Evolutionary conservation across 2,888 invertebrate species (phyloP).

Genomic region (Melitaea athalia): DNA sequence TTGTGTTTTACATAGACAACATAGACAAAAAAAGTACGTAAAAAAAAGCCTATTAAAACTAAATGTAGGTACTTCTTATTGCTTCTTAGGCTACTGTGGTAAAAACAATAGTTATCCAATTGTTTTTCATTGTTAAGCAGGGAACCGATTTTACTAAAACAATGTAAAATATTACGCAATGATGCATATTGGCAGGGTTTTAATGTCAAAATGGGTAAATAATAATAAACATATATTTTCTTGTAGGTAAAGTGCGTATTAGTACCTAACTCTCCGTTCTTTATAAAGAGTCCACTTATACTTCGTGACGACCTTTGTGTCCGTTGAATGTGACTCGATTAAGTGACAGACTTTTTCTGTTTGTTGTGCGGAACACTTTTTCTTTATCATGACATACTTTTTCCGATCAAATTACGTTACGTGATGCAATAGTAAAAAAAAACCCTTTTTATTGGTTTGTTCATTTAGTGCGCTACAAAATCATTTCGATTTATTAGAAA

Average conservation of each 20-base stretch:
- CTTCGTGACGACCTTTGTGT: conserved; percentile 12
- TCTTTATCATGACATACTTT: conserved; percentile 65
- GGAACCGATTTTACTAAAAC: no score
- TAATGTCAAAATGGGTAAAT: no score
- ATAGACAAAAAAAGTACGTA: no score
- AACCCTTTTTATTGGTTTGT: conserved; percentile 40
- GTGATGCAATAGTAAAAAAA: conserved; percentile 59
- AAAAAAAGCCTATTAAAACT: no score
- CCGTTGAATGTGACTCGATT: conserved; percentile 25
- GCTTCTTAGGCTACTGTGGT: no score
- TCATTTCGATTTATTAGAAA: conserved; percentile 25
- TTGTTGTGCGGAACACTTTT: conserved; percentile 51
- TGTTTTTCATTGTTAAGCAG: no score
- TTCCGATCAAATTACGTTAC: conserved; percentile 65
- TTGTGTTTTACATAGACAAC: no score
- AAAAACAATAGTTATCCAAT: no score
- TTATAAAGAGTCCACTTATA: conserved; percentile 9
- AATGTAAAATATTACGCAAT: no score
- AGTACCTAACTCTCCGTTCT: not conserved
- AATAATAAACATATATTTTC: no score
- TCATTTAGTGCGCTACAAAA: conserved; percentile 22
- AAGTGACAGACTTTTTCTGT: conserved; percentile 34
- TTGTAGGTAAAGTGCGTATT: not conserved
- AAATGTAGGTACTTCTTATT: no score
- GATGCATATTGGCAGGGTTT: no score